phyloP scores from a whole-genome alignment of 1,140 invertebrate genomes.

The Bombus huntii region DNA sequence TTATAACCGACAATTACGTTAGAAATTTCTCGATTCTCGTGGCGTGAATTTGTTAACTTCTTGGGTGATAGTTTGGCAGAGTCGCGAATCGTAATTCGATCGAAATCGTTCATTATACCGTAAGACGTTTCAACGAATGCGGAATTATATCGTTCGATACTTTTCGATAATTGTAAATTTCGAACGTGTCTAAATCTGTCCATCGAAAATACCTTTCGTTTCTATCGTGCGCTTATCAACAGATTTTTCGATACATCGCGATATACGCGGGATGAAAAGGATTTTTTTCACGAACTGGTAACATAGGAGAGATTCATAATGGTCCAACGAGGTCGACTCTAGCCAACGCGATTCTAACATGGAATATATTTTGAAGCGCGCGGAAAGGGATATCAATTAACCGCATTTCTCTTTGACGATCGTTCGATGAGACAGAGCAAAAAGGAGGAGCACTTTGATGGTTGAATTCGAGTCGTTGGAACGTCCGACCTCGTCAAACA shows the following conservation, averaged over 20 bases:
- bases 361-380: not conserved
- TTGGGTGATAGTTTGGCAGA: not conserved
- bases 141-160: too few relatives aligned
- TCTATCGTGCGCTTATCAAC: too few relatives aligned
- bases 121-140: not conserved
- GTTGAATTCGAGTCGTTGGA: conserved; percentile 49
- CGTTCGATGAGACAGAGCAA: not conserved
- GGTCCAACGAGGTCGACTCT: not conserved
- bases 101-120: not conserved
- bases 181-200: not conserved
- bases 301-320: not conserved
- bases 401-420: conserved; percentile 45
- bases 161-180: not conserved
- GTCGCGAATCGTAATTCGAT: not conserved
- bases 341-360: not conserved
- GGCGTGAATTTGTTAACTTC: conserved; percentile 20
- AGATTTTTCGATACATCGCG: too few relatives aligned
- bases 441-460: conserved; percentile 40
- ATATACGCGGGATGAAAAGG: too few relatives aligned
- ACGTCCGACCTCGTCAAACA: conserved; percentile 59
- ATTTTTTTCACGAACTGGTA: not conserved
- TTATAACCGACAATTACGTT: conserved; percentile 29
- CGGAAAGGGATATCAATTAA: conserved; percentile 44
- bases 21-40: conserved; percentile 38
- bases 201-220: not conserved